Conservation (phyloP, 2,888 invertebrate genomes). For the Macropis europaea region DNA sequence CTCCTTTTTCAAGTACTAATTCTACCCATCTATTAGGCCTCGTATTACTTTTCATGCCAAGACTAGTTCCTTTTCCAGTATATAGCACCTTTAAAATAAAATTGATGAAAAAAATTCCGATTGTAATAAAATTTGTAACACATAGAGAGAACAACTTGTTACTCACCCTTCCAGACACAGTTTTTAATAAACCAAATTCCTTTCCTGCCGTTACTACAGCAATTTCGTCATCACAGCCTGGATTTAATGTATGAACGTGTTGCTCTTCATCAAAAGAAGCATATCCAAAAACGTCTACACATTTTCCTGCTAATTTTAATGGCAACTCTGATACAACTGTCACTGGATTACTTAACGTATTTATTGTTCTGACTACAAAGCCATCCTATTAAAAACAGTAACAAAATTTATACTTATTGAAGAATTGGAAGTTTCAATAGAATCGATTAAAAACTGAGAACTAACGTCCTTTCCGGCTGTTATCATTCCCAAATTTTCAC, state of each 20-base stretch:
- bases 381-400: constrained; percentile 83
- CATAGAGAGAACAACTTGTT: not conserved
- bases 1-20: constrained; percentile 86
- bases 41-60: constrained; percentile 89
- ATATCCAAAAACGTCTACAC: constrained; percentile 88
- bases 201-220: constrained; percentile 90
- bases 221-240: constrained; percentile 89
- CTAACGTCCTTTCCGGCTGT: constrained; percentile 90
- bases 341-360: constrained; percentile 83
- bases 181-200: constrained; percentile 93
- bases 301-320: constrained; percentile 89
- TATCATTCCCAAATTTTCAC: constrained; percentile 89
- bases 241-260: constrained; percentile 78
- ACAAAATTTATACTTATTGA: constrained; percentile 5
- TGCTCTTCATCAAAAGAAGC: constrained; percentile 87
- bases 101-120: not conserved
- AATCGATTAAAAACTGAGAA: constrained; percentile 19
- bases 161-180: constrained; percentile 90
- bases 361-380: constrained; percentile 88
- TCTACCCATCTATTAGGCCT: constrained; percentile 84
- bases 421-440: not conserved
- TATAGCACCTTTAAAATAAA: constrained; percentile 85
- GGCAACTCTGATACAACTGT: constrained; percentile 83
- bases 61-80: constrained; percentile 91
- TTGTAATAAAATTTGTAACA: not conserved